phyloP scores from a whole-genome alignment of 2,113 vertebrate species.

The Pangasianodon hypophthalmus region DNA sequence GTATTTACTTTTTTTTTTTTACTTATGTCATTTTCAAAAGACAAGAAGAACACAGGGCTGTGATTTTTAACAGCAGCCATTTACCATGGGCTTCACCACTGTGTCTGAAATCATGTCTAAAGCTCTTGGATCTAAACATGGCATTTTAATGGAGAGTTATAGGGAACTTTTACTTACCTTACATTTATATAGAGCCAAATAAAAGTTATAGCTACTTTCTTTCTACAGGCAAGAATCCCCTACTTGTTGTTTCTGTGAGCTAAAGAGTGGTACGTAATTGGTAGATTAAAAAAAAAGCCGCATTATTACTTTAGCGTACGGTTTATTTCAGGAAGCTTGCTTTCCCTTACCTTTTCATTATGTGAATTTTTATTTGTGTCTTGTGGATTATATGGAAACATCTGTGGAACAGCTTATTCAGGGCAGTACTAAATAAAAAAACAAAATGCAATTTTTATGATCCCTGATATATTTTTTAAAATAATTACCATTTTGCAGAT shows the following conservation, averaged over 20 bases:
- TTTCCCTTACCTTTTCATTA: background rate
- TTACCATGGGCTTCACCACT: background rate
- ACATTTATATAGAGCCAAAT: background rate
- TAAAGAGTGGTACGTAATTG: background rate
- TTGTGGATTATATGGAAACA: too few species aligned
- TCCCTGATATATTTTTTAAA: too few species aligned
- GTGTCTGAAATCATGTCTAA: background rate
- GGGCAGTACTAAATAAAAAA: too few species aligned
- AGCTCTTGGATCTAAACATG: background rate
- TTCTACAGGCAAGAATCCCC: background rate
- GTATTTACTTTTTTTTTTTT: background rate
- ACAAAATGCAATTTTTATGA: too few species aligned
- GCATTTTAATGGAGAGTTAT: background rate
- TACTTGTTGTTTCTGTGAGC: background rate
- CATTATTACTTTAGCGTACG: background rate
- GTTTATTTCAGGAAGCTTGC: background rate
- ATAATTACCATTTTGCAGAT: too few species aligned
- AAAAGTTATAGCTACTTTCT: background rate
- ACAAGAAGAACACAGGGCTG: background rate
- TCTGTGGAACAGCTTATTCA: too few species aligned
- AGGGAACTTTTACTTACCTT: background rate
- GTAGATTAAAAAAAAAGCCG: background rate
- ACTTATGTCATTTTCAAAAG: too few species aligned
- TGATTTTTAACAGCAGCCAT: background rate
- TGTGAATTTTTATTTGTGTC: background rate